phyloP scores from a whole-genome alignment of 2,113 vertebrate genomes.

The Corvus hawaiiensis region DNA sequence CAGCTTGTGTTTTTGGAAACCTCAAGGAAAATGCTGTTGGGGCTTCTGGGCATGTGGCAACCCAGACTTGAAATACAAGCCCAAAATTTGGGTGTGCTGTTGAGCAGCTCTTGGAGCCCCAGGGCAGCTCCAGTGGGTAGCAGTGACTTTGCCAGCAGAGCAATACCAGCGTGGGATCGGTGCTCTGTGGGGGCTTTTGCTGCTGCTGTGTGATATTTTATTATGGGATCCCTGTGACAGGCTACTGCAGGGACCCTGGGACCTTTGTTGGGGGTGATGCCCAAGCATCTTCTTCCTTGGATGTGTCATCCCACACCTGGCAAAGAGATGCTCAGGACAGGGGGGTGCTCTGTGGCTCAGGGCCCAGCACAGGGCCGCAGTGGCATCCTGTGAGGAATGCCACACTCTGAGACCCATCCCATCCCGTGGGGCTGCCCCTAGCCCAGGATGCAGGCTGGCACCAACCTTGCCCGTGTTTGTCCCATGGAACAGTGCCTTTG shows the following conservation, averaged over 20 bases:
- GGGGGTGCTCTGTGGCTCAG: no score
- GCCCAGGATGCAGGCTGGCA: not conserved
- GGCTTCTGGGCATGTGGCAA: not conserved
- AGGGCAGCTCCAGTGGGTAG: not conserved
- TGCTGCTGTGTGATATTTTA: not conserved
- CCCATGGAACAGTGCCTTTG: not conserved
- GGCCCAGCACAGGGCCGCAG: fast-evolving
- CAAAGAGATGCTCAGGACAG: not conserved
- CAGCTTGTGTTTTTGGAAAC: not conserved
- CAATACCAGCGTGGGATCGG: fast-evolving
- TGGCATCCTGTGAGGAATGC: not conserved
- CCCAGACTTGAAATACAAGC: not conserved
- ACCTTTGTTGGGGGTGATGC: fast-evolving
- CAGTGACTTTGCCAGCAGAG: not conserved
- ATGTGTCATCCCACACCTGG: not conserved
- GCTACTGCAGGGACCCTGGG: not conserved
- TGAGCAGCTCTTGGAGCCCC: not conserved
- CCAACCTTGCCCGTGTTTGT: fast-evolving
- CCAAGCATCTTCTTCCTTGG: not conserved
- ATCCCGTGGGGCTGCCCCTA: not conserved
- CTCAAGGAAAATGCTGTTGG: not conserved
- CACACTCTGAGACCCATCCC: not conserved
- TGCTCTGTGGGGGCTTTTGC: not conserved
- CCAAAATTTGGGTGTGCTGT: not conserved
- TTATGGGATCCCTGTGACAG: not conserved